Evolutionary conservation across 2,797 vertebrate species (phyloP).

Genomic region (Myotis myotis): DNA sequence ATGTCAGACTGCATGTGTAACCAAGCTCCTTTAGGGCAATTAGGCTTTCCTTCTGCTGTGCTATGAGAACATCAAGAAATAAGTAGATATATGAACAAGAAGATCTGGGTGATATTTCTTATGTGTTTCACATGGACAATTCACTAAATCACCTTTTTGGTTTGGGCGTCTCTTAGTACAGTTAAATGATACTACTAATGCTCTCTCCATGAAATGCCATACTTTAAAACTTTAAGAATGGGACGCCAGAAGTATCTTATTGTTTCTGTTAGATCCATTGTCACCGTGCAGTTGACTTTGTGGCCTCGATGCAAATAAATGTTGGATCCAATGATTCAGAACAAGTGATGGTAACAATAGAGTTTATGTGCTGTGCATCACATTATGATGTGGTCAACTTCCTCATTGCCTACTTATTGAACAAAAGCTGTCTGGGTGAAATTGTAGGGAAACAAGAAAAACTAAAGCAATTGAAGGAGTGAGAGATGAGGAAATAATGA

Average conservation of each 20-base stretch:
- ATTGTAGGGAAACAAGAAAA: not conserved
- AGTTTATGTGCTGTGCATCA: not conserved
- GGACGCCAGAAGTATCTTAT: not conserved
- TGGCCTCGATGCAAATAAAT: not conserved
- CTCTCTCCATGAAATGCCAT: not conserved
- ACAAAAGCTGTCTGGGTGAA: not conserved
- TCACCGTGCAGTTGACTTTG: not conserved
- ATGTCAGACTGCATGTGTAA: not conserved
- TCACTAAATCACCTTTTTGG: not conserved
- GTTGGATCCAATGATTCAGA: not conserved
- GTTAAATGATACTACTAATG: not conserved
- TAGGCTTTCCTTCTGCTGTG: not conserved
- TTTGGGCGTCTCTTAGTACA: not conserved
- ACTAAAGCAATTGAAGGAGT: not conserved
- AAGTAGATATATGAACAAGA: not conserved
- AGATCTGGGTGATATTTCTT: not conserved
- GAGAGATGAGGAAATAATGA: not conserved
- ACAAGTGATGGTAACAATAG: not conserved
- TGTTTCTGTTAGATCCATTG: not conserved
- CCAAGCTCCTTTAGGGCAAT: not conserved
- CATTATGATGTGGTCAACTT: not conserved
- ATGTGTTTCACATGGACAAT: not conserved
- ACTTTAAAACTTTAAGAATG: not conserved
- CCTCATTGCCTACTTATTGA: not conserved
- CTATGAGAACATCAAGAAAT: not conserved